These are phyloP conservation scores for Hydriomena furcata DNA, from an alignment of 2,888 invertebrate species.

Conservation along the genomic window DNA sequence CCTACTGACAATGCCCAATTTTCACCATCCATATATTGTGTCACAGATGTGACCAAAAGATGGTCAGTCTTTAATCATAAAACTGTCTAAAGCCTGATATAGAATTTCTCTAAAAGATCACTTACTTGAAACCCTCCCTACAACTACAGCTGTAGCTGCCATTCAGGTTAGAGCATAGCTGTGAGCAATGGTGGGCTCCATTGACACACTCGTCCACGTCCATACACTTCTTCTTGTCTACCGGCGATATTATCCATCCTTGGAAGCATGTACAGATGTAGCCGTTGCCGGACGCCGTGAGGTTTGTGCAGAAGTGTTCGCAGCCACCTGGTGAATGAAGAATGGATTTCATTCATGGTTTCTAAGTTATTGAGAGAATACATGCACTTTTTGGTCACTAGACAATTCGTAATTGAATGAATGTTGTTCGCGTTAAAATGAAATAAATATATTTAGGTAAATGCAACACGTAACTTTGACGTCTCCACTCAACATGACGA, in stretches of 20 bases:
- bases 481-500: no score
- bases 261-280: conserved; percentile 96
- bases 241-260: conserved; percentile 91
- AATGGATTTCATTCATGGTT: background rate
- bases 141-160: conserved; percentile 97
- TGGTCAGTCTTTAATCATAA: no score
- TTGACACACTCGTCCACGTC: conserved; percentile 96
- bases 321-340: conserved; percentile 88
- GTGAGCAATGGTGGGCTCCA: conserved; percentile 95
- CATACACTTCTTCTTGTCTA: conserved; percentile 92
- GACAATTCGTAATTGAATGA: no score
- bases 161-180: conserved; percentile 95
- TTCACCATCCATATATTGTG: no score
- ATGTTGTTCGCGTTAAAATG: no score
- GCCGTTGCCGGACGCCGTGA: conserved; percentile 84
- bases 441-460: no score
- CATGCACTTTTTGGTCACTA: background rate
- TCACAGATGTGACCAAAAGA: no score
- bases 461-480: no score
- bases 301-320: conserved; percentile 94
- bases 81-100: no score
- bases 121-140: conserved; percentile 88
- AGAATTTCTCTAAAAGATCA: background rate
- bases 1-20: no score
- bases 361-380: no score